phyloP scores from a whole-genome alignment of 64 coral and sea anemone genomes.

The Pachyseris speciosa region DNA sequence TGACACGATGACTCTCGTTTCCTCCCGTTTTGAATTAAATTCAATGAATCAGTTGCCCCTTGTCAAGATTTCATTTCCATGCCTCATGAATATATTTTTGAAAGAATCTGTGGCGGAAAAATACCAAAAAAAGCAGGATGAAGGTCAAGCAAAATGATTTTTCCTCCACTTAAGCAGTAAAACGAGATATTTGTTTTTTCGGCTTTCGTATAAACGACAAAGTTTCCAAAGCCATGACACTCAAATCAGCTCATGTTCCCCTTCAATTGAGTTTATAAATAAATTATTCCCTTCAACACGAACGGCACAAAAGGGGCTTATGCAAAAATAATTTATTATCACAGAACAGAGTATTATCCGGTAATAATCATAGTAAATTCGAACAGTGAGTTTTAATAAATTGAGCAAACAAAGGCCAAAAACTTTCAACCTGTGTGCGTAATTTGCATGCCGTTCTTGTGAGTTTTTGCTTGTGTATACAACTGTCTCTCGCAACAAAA shows the following conservation, averaged over 20 bases:
- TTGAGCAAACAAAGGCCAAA: not conserved
- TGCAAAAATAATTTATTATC: not conserved
- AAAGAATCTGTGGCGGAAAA: not conserved
- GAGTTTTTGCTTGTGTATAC: not conserved
- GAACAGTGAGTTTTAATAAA: not conserved
- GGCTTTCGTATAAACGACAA: not conserved
- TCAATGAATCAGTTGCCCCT: not conserved
- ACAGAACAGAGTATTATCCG: not conserved
- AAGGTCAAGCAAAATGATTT: not conserved
- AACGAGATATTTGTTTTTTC: not conserved
- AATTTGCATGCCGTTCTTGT: constrained; percentile 13
- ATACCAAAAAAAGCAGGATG: not conserved
- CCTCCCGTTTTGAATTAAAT: not conserved
- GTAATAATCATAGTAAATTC: not conserved
- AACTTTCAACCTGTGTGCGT: not conserved
- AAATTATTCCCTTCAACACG: not conserved
- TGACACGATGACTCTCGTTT: not conserved
- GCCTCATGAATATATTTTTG: too few species aligned
- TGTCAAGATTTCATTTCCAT: too few species aligned
- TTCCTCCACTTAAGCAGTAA: not conserved
- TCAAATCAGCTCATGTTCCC: not conserved
- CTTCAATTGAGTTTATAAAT: not conserved
- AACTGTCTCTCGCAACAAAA: not conserved
- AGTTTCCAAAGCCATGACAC: not conserved
- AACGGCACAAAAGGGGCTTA: not conserved